Evolutionary conservation across 2,888 invertebrate genomes (phyloP).

Genomic region (Stenotaenia linearis): DNA sequence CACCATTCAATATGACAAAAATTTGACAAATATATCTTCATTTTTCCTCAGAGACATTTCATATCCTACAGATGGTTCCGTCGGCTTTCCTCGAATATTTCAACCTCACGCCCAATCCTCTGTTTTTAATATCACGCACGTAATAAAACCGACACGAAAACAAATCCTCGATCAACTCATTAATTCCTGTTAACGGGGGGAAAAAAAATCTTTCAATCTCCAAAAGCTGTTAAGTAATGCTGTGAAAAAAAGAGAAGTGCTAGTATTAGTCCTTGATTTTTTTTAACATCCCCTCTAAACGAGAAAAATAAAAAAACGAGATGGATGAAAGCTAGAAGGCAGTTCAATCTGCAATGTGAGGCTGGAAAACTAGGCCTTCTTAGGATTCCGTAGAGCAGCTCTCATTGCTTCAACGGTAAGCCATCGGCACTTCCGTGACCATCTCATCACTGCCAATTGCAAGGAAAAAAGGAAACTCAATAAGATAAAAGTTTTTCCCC

Average conservation of each 20-base stretch:
- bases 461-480: constrained; percentile 6
- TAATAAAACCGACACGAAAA: too few relatives aligned
- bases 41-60: background rate
- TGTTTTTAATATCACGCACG: too few relatives aligned
- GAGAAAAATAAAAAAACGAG: background rate
- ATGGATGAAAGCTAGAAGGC: background rate
- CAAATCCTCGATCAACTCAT: background rate
- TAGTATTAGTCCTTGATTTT: background rate
- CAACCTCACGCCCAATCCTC: background rate
- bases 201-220: background rate
- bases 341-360: constrained; percentile 24
- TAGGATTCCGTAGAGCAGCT: constrained; percentile 19
- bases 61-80: background rate
- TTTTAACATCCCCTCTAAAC: background rate
- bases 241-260: background rate
- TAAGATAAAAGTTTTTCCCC: background rate
- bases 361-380: background rate
- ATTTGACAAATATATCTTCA: constrained; percentile 12
- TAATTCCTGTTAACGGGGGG: background rate
- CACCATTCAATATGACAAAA: constrained; percentile 21
- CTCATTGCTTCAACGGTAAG: constrained; percentile 14
- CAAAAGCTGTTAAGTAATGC: background rate
- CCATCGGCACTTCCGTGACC: constrained; percentile 23
- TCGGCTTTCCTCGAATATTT: background rate
- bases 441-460: constrained; percentile 26